phyloP scores from a whole-genome alignment of 2,797 vertebrate species.

The Cossypha dichroa region DNA sequence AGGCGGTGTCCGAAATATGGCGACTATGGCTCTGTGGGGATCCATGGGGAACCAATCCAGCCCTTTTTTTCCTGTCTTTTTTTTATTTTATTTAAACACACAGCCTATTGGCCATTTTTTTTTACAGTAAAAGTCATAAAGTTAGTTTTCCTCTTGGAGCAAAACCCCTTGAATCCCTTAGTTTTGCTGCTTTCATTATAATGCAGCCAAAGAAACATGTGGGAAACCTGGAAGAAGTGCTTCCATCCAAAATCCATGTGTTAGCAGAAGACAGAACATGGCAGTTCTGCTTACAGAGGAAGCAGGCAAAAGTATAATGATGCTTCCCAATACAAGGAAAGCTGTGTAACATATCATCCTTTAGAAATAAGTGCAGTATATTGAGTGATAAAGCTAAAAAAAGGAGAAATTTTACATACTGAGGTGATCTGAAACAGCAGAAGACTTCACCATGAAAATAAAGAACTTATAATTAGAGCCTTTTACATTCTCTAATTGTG shows the following conservation, averaged over 20 bases:
- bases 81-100: neutral
- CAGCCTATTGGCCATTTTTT: neutral
- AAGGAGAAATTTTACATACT: neutral
- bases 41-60: neutral
- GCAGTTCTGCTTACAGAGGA: neutral
- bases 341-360: neutral
- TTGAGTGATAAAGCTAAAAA: neutral
- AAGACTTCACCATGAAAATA: neutral
- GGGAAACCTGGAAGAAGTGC: neutral
- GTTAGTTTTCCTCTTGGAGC: neutral
- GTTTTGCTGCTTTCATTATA: neutral
- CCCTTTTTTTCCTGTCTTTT: neutral
- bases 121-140: neutral
- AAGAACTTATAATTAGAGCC: neutral
- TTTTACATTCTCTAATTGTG: neutral
- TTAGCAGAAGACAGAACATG: neutral
- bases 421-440: neutral
- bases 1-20: neutral
- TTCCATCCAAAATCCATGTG: neutral
- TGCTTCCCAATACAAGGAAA: neutral
- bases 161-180: neutral
- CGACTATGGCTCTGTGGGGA: neutral
- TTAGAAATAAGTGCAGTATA: neutral
- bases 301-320: neutral
- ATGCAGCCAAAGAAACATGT: neutral